Percentiles rank a stretch among this genome's conserved stretches.
phyloP scores from a whole-genome alignment of 1,140 invertebrate species.

The Drosophila ironensis region DNA sequence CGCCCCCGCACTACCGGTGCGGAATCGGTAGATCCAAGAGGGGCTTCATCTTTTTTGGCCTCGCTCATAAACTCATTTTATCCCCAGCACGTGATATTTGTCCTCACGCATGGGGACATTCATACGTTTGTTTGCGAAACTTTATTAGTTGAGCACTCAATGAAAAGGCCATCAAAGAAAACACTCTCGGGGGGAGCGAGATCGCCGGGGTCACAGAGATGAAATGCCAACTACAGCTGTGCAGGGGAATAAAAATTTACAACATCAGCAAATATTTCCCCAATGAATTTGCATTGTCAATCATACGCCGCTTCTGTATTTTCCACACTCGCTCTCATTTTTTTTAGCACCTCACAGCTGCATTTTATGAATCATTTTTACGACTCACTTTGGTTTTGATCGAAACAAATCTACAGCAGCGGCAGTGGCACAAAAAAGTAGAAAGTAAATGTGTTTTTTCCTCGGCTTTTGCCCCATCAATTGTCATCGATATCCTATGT shows the following conservation, averaged over 20 bases:
- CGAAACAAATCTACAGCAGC: slow-evolving; percentile 10
- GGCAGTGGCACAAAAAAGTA: slow-evolving; percentile 17
- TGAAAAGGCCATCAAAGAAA: slow-evolving; percentile 51
- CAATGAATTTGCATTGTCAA: slow-evolving; percentile 31
- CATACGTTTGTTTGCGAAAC: slow-evolving; percentile 12
- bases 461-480: slow-evolving; percentile 18
- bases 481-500: slow-evolving; percentile 30
- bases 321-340: slow-evolving; percentile 17
- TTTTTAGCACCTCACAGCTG: slow-evolving; percentile 24
- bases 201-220: not conserved
- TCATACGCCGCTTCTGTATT: slow-evolving; percentile 20
- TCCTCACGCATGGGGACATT: slow-evolving; percentile 13
- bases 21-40: not conserved
- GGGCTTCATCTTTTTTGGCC: slow-evolving; percentile 35
- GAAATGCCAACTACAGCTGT: slow-evolving; percentile 20
- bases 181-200: slow-evolving; percentile 16
- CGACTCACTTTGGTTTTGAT: slow-evolving; percentile 24
- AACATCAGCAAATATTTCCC: slow-evolving; percentile 14
- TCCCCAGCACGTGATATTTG: slow-evolving; percentile 58
- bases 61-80: slow-evolving; percentile 64
- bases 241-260: slow-evolving; percentile 36
- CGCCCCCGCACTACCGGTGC: not conserved
- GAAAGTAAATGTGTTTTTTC: not conserved
- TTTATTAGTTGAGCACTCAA: slow-evolving; percentile 65
- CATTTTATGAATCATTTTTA: slow-evolving; percentile 33